Conservation (phyloP, 1,140 invertebrate genomes). For the Zaprionus ghesquierei region DNA sequence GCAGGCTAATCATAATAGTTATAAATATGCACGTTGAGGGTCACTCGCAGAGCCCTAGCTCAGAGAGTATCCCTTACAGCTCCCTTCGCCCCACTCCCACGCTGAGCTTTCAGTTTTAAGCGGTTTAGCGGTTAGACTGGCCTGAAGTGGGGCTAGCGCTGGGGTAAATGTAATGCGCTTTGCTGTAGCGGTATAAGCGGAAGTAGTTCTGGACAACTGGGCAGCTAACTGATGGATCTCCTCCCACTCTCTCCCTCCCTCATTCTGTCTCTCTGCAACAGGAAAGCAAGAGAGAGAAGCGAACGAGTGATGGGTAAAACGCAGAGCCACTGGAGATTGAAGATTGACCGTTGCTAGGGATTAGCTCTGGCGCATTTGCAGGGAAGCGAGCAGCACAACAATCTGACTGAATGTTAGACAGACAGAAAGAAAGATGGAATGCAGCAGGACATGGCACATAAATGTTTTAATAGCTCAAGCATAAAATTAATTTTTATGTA, state of each 20-base stretch:
- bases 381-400: neutral
- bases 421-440: neutral
- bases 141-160: neutral
- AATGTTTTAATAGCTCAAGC: constrained; percentile 67
- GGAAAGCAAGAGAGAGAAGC: neutral
- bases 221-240: constrained; percentile 44
- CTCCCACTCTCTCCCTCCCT: too few relatives aligned
- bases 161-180: constrained; percentile 53
- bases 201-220: constrained; percentile 35
- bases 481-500: constrained; percentile 67
- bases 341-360: constrained; percentile 45
- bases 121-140: constrained; percentile 45
- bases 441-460: constrained; percentile 29
- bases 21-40: constrained; percentile 32
- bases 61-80: too few relatives aligned
- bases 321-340: neutral
- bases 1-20: constrained; percentile 19
- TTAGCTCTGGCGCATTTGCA: constrained; percentile 25
- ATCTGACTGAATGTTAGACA: neutral
- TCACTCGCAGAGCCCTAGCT: constrained; percentile 17
- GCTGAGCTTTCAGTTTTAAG: constrained; percentile 67
- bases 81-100: neutral
- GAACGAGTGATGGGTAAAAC: neutral
- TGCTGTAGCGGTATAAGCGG: constrained; percentile 3
- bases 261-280: constrained; percentile 27